phyloP scores from a whole-genome alignment of 2,888 invertebrate genomes.

The Polydrusus pterygomalis region DNA sequence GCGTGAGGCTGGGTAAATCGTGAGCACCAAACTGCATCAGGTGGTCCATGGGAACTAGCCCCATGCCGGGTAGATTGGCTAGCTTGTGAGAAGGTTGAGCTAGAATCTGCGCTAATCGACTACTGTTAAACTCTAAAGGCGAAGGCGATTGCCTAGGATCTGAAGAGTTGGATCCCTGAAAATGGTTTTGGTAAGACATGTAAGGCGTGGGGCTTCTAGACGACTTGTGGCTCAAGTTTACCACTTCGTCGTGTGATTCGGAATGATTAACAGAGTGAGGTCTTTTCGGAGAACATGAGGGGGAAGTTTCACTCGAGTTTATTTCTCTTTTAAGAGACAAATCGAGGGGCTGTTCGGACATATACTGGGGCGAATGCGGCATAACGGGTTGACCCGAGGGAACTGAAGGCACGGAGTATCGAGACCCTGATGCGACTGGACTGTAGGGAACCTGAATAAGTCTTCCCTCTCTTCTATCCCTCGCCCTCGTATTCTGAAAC shows the following conservation, averaged over 20 bases:
- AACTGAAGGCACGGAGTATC: constrained; percentile 56
- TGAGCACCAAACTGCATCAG: constrained; percentile 76
- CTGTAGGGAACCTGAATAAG: constrained; percentile 72
- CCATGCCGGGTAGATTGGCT: constrained; percentile 68
- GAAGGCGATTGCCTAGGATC: constrained; percentile 69
- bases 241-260: constrained; percentile 81
- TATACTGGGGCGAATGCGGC: constrained; percentile 32
- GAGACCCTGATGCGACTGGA: constrained; percentile 65
- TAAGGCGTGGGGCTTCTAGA: constrained; percentile 77
- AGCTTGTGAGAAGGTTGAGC: constrained; percentile 71
- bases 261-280: constrained; percentile 78
- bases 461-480: constrained; percentile 84
- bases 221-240: constrained; percentile 85
- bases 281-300: constrained; percentile 78
- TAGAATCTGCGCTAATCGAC: constrained; percentile 73
- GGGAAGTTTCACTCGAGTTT: constrained; percentile 74
- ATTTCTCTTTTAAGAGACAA: constrained; percentile 88
- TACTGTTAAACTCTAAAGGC: constrained; percentile 72
- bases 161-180: constrained; percentile 77
- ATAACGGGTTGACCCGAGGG: constrained; percentile 33
- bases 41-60: constrained; percentile 80
- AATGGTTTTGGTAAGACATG: constrained; percentile 66
- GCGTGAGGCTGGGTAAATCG: constrained; percentile 76
- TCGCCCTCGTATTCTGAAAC: constrained; percentile 96
- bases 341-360: constrained; percentile 89